Base-by-base conservation (phyloP, 2,888 invertebrate genomes). In the Drosophila nigricruria region DNA sequence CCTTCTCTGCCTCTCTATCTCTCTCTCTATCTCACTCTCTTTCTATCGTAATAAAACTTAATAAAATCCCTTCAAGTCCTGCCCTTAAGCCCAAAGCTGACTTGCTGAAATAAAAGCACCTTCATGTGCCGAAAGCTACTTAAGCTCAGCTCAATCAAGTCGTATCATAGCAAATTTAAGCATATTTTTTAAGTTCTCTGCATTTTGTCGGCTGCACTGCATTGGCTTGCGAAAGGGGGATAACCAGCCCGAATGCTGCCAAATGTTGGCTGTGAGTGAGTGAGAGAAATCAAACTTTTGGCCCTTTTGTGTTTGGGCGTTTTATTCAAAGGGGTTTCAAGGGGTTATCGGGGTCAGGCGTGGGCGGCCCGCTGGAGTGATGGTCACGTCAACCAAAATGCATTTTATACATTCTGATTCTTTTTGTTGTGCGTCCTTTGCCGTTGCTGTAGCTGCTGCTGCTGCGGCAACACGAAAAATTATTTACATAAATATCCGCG, bases 401-500 rank as follows among this genome's bases (percentile, higher is more conserved):
- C 70, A 78, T 78, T 82, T 76, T 74, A 74, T 70, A 70, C 49
- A 74, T 74, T 78, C 56, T 25, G 75, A 74, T 78, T 78, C 63
- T 61, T 70, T 70, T 43, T 54, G 25, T 64, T 84, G 70, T 74
- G 62, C 36, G 20, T 52, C 68, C 70, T 62, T 53, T 70, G 63
- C 67, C 32, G 47, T 27, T 40, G 77, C 73, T 61, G 75, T 42
- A 64, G 63, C 65, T 57, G 63, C 34, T 45, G 77, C 70, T 65
- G 76, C 57, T 66, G 78, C 82, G 47, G 86, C 86, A 78, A 80
- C 88, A 85, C 86, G 88, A 83, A 83, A 88, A 88, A 83, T 83
- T 83, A 83, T 83, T 83, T 83, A 83, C 83, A 83, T 83, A 83
- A 83, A 83, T 83, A 83, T 83, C 78, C 88, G 86, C 83, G 88